Evolutionary conservation across 2,797 vertebrate genomes (phyloP).

Genomic region (Myiotriccus ornatus): DNA sequence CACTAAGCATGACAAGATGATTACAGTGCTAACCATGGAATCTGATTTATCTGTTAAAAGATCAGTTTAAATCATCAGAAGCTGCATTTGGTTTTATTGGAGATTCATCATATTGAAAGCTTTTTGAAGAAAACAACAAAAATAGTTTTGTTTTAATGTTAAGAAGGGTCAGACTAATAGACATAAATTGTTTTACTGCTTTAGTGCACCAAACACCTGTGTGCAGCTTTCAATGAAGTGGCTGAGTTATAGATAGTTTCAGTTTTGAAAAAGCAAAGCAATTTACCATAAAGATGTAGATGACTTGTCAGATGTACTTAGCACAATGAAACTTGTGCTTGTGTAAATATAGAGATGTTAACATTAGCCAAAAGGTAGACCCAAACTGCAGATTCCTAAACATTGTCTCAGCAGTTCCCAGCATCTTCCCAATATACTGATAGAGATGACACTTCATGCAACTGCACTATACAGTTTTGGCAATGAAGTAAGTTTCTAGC

Average conservation of each 20-base stretch:
- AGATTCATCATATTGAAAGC: conserved; percentile 52
- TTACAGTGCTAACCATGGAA: conserved; percentile 53
- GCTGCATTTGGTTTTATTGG: conserved; percentile 58
- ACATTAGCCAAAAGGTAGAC: neutral
- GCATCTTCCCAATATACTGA: neutral
- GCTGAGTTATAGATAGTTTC: conserved; percentile 39
- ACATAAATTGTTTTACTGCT: conserved; percentile 46
- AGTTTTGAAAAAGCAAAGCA: conserved; percentile 19
- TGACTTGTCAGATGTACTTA: conserved; percentile 25
- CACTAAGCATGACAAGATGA: conserved; percentile 60
- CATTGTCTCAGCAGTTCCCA: neutral
- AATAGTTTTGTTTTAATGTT: conserved; percentile 58
- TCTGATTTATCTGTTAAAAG: conserved; percentile 61
- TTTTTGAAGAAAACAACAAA: conserved; percentile 58
- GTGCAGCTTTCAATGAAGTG: neutral
- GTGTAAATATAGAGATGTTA: neutral
- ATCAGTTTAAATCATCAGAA: conserved; percentile 61
- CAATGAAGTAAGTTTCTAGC: neutral
- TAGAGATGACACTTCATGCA: neutral
- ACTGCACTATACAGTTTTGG: neutral
- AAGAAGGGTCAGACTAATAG: conserved; percentile 40
- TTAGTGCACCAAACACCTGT: conserved; percentile 39
- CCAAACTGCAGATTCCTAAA: neutral
- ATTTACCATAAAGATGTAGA: conserved; percentile 24
- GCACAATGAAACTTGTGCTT: neutral